These are phyloP conservation scores for Botia kubotai DNA, from an alignment of 2,797 vertebrate species.

Conservation along the genomic window DNA sequence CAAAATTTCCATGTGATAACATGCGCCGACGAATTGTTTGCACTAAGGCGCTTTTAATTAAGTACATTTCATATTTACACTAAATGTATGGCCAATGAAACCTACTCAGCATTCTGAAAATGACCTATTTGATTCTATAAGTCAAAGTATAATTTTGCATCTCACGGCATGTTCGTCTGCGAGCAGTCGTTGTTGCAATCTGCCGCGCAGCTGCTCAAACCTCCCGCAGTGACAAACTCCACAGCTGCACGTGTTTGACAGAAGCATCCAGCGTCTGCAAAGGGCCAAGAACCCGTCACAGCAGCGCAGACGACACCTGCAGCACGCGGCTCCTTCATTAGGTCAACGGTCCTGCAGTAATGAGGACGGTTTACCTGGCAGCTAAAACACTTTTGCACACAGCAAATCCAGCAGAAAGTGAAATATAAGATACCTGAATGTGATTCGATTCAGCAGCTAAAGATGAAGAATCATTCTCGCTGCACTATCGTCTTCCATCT, in stretches of 20 bases:
- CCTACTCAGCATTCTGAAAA: background rate
- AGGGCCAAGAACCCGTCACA: conserved; percentile 36
- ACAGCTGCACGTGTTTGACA: conserved; percentile 56
- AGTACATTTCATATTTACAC: background rate
- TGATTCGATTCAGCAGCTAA: background rate
- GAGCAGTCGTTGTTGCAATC: background rate
- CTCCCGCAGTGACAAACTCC: conserved; percentile 52
- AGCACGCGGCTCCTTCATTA: conserved; percentile 57
- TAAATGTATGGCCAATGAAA: background rate
- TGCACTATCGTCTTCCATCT: no score
- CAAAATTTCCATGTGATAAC: no score
- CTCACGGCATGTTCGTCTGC: background rate
- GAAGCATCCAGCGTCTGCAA: conserved; percentile 37
- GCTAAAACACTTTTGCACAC: conserved; percentile 9
- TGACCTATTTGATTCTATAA: background rate
- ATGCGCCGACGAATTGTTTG: no score
- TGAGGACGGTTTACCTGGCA: conserved; percentile 48
- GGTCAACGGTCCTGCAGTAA: conserved; percentile 58
- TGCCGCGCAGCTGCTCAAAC: conserved; percentile 36
- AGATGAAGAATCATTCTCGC: conserved; percentile 4
- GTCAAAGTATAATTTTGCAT: background rate
- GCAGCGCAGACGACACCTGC: conserved; percentile 13
- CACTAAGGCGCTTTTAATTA: no score
- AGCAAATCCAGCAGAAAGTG: conserved; percentile 25
- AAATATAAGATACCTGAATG: conserved; percentile 2